A percentile compares a stretch with the other conserved stretches of the same genome.
phyloP scores from a whole-genome alignment of 2,888 invertebrate species.

The Tetrapedia diversipes region DNA sequence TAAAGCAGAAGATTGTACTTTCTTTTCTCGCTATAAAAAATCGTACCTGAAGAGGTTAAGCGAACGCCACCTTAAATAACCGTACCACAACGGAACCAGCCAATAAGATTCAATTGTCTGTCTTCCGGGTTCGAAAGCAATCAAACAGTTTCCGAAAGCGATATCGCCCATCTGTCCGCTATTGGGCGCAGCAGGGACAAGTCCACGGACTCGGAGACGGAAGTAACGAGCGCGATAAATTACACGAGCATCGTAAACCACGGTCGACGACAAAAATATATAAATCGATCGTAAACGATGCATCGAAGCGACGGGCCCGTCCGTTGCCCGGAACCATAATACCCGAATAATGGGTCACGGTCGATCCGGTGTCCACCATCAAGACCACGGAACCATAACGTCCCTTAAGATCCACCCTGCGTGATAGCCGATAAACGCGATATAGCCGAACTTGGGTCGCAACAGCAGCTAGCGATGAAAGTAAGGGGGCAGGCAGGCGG shows the following conservation, averaged over 20 bases:
- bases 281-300: slow-evolving; percentile 39
- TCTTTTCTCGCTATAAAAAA: too few species aligned
- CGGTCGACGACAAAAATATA: slow-evolving; percentile 20
- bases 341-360: slow-evolving; percentile 28
- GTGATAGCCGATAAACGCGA: slow-evolving; percentile 38
- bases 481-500: too few species aligned
- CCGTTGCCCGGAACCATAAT: background rate
- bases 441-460: background rate
- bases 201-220: background rate
- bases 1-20: too few species aligned
- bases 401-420: slow-evolving; percentile 14
- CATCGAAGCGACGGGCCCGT: slow-evolving; percentile 2
- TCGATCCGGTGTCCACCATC: slow-evolving; percentile 22
- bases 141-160: background rate
- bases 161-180: background rate
- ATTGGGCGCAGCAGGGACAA: background rate
- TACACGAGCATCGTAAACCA: background rate
- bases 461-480: too few species aligned
- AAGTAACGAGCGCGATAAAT: slow-evolving; percentile 33
- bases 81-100: too few species aligned
- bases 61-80: too few species aligned
- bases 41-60: too few species aligned
- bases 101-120: too few species aligned
- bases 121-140: background rate
- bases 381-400: slow-evolving; percentile 36